Evolutionary conservation across 37 sponge, comb jelly and placozoan genomes (phyloP).

Genomic region (Chondrilla cf. caribensis): DNA sequence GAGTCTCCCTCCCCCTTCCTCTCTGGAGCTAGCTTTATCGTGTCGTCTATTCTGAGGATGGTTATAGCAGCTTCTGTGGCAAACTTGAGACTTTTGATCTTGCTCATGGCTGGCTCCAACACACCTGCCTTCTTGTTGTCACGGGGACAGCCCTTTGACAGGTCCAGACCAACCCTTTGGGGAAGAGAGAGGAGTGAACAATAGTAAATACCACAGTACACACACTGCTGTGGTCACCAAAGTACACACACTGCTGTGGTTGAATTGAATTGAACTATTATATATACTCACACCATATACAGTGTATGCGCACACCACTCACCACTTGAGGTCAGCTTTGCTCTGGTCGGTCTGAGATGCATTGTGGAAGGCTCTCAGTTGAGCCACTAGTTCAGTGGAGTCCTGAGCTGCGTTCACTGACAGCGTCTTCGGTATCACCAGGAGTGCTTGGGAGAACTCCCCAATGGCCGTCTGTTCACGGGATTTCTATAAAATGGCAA

Average conservation of each 20-base stretch:
- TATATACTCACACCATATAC: too few relatives aligned
- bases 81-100: conserved; percentile 97
- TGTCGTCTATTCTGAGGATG: conserved; percentile 97
- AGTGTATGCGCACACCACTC: conserved; percentile 6
- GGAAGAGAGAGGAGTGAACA: not conserved
- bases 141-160: conserved; percentile 64
- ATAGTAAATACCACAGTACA: conserved; percentile 2
- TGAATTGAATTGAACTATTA: too few relatives aligned
- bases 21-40: conserved; percentile 96
- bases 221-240: not conserved
- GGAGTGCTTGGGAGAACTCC: conserved; percentile 86
- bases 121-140: conserved; percentile 97
- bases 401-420: conserved; percentile 99
- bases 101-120: conserved; percentile 92
- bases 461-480: conserved; percentile 97
- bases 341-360: conserved; percentile 86
- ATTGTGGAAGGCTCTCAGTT: conserved; percentile 95
- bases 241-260: too few relatives aligned
- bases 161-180: conserved; percentile 91
- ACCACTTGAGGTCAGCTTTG: conserved; percentile 86
- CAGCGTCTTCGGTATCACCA: conserved; percentile 94
- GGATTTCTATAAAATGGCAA: conserved; percentile 55
- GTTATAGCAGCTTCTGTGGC: conserved; percentile 99
- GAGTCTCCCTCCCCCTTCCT: conserved; percentile 30
- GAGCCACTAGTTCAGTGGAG: conserved; percentile 94